phyloP scores from a whole-genome alignment of 1,140 invertebrate genomes.

The Dysdera silvatica region DNA sequence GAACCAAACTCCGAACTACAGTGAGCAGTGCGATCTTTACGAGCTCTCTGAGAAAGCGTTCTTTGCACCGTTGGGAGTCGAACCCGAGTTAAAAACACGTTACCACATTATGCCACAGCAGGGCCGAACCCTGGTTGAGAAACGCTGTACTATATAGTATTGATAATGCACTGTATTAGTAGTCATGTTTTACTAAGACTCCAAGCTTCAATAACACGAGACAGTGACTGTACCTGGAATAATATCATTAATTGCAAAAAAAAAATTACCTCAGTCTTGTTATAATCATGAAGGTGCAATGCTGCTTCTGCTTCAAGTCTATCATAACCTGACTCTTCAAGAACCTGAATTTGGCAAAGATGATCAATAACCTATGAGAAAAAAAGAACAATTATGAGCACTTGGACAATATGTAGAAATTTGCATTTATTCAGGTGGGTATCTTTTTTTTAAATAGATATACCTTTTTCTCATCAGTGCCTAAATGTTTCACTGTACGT shows the following conservation, averaged over 20 bases:
- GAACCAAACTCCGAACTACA: too few species aligned
- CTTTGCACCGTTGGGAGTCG: too few species aligned
- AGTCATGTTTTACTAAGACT: too few species aligned
- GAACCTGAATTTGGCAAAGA: conserved; percentile 53
- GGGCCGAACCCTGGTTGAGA: too few species aligned
- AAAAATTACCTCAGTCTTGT: conserved; percentile 42
- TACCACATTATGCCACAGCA: too few species aligned
- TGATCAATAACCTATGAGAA: conserved; percentile 46
- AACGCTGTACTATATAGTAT: too few species aligned
- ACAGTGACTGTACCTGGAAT: neutral
- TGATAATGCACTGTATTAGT: too few species aligned
- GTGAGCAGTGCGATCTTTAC: too few species aligned
- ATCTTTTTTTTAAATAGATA: conserved; percentile 28
- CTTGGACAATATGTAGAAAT: conserved; percentile 2
- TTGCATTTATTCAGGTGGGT: neutral
- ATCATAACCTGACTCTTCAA: conserved; percentile 55
- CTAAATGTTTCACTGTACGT: conserved; percentile 61
- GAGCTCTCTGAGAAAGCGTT: too few species aligned
- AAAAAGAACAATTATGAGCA: conserved; percentile 11
- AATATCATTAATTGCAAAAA: neutral
- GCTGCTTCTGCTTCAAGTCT: conserved; percentile 53
- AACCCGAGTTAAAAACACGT: too few species aligned
- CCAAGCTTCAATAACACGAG: neutral
- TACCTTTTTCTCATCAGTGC: conserved; percentile 76
- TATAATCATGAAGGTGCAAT: conserved; percentile 45